Conservation (phyloP, 2,797 vertebrate species). For the Tauraco hartlaubi region DNA sequence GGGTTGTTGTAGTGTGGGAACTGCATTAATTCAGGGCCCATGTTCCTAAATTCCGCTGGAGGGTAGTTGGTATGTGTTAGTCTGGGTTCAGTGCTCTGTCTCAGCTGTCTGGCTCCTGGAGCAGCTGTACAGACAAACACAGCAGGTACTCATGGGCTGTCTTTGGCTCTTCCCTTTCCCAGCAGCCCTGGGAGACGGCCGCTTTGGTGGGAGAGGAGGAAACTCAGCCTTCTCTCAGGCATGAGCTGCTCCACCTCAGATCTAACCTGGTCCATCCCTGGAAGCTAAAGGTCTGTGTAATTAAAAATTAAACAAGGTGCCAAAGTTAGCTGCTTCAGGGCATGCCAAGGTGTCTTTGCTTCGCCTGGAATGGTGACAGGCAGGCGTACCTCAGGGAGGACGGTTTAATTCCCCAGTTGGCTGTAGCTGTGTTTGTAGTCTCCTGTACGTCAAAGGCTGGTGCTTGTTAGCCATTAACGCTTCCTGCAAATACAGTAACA, state of each 20-base stretch:
- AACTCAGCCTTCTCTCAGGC: not conserved
- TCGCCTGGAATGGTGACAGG: not conserved
- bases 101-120: not conserved
- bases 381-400: not conserved
- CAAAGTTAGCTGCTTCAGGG: not conserved
- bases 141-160: not conserved
- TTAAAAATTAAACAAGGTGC: not conserved
- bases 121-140: not conserved
- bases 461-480: not conserved
- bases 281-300: not conserved
- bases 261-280: not conserved
- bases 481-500: slow-evolving; percentile 17
- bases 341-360: not conserved
- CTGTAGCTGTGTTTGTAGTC: not conserved
- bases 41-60: not conserved
- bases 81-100: not conserved
- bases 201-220: not conserved
- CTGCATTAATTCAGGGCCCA: not conserved
- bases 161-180: not conserved
- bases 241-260: not conserved
- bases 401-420: not conserved
- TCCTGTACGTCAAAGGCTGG: not conserved
- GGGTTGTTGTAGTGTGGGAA: not conserved
- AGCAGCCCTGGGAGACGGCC: not conserved
- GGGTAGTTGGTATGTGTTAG: not conserved